A percentile compares a stretch with the other conserved stretches of the same genome.
Conservation (phyloP, 2,888 invertebrate genomes). For the Rhodophaea formosa region DNA sequence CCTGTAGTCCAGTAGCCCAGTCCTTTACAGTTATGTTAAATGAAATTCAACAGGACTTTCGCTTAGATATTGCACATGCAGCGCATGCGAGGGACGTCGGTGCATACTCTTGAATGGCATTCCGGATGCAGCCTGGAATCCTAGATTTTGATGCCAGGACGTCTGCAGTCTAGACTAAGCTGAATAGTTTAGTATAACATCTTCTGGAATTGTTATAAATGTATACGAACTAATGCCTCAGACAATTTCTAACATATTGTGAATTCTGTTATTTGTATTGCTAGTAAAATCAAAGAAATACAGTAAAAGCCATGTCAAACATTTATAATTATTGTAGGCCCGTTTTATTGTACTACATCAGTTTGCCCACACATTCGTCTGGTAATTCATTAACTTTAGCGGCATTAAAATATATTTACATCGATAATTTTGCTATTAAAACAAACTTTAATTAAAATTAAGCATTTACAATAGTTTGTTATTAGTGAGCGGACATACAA, state of each 20-base stretch:
- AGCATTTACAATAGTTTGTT: not conserved
- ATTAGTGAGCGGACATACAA: not conserved
- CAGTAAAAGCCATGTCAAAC: too few relatives aligned
- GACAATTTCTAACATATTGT: too few relatives aligned
- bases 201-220: not conserved
- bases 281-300: too few relatives aligned
- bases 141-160: conserved; percentile 3
- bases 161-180: not conserved
- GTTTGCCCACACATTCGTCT: too few relatives aligned
- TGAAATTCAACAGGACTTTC: not conserved
- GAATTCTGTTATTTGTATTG: too few relatives aligned
- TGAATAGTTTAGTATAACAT: not conserved
- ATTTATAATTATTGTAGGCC: too few relatives aligned
- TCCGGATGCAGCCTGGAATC: conserved; percentile 2
- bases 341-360: too few relatives aligned
- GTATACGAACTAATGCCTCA: too few relatives aligned
- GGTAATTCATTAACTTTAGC: too few relatives aligned
- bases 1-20: not conserved
- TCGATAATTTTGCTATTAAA: too few relatives aligned
- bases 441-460: too few relatives aligned
- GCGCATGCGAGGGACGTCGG: not conserved
- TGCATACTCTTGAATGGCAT: conserved; percentile 2
- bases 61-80: conserved; percentile 3
- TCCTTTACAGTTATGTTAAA: not conserved
- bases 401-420: too few relatives aligned